Percentiles rank a stretch among this genome's conserved stretches.
Conservation (phyloP, 2,888 invertebrate genomes). For the Caenorhabditis sinica region DNA sequence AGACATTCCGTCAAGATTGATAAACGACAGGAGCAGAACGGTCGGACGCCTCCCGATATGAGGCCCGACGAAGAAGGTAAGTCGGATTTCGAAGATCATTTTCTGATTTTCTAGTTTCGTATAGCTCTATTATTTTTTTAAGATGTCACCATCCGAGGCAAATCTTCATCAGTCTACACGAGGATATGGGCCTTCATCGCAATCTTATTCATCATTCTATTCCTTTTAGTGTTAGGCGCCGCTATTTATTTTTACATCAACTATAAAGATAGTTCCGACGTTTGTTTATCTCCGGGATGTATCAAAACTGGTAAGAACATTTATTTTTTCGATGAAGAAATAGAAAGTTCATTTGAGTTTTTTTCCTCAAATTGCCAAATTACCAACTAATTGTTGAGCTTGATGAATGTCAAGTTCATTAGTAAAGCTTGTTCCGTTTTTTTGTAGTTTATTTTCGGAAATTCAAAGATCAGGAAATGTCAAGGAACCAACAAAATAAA, state of each 20-base stretch:
- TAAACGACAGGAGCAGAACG: constrained; percentile 61
- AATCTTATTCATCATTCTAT: constrained; percentile 57
- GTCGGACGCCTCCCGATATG: constrained; percentile 70
- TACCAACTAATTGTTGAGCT: not conserved
- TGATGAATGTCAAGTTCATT: not conserved
- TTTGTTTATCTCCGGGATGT: constrained; percentile 81
- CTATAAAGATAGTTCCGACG: constrained; percentile 69
- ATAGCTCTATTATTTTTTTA: too few species aligned
- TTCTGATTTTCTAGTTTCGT: too few species aligned
- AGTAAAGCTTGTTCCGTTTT: not conserved
- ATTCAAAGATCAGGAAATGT: not conserved
- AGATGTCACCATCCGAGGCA: constrained; percentile 29
- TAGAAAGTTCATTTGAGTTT: too few species aligned
- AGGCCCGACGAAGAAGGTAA: constrained; percentile 67
- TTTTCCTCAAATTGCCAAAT: too few species aligned
- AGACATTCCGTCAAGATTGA: constrained; percentile 51
- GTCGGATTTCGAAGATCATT: not conserved
- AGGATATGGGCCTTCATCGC: constrained; percentile 65
- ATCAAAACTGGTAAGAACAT: constrained; percentile 82
- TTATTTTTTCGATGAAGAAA: not conserved
- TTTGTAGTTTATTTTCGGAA: not conserved
- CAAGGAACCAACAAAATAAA: not conserved
- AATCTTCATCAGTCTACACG: constrained; percentile 47
- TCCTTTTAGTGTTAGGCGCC: constrained; percentile 66
- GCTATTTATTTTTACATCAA: constrained; percentile 70